phyloP scores from a whole-genome alignment of 2,113 vertebrate genomes.

The Regulus satrapa region DNA sequence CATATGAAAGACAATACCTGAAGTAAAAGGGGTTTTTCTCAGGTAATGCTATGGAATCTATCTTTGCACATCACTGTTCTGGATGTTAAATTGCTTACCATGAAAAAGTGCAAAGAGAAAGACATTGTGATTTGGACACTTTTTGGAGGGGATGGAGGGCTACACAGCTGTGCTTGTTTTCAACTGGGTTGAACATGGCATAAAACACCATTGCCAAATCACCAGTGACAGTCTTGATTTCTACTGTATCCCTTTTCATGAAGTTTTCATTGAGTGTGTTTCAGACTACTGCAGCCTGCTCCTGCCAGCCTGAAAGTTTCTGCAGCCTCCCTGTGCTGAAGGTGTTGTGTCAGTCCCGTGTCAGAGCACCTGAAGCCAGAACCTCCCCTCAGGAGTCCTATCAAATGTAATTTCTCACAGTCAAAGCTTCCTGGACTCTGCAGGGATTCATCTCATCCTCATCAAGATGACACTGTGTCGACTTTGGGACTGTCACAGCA shows the following conservation, averaged over 20 bases:
- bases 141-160: background rate
- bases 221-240: background rate
- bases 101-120: background rate
- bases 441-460: conserved; percentile 11
- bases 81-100: background rate
- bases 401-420: conserved; percentile 17
- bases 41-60: background rate
- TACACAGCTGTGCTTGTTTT: background rate
- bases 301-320: background rate
- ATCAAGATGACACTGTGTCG: conserved; percentile 19
- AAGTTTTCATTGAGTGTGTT: background rate
- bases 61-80: background rate
- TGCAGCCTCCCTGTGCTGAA: background rate
- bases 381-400: background rate
- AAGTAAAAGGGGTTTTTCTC: background rate
- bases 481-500: conserved; percentile 9
- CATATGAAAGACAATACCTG: conserved; percentile 9
- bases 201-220: background rate
- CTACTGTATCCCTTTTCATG: background rate
- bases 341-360: background rate
- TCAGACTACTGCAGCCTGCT: background rate
- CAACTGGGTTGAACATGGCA: background rate
- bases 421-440: conserved; percentile 2
- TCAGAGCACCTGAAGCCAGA: background rate
- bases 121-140: background rate